Base-by-base conservation (phyloP, 2,888 invertebrate genomes). In the Odiellus spinosus region DNA sequence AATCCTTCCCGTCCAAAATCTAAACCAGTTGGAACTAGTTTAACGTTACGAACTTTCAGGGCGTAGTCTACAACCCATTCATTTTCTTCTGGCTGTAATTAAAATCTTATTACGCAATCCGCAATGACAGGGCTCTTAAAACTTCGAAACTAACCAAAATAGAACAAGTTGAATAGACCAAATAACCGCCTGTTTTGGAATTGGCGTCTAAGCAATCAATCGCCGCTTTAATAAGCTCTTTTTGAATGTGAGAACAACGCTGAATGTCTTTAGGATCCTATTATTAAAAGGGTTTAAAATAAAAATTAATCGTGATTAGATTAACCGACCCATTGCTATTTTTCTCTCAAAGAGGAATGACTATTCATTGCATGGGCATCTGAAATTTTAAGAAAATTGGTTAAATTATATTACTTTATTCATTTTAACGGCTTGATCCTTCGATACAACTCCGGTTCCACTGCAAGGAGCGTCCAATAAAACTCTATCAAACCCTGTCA, bases 151-250 rank as follows among this genome's bases (percentile, higher is more conserved):
- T 62, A 58, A 76, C 76, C 59, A 96, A 69, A 55, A 99, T 78
- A 1, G 98, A 98, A 67, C 98, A 99, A 0, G 98, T 99, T 0
- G 96, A 98, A 67, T 99, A 99, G 1, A 99, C 95, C 52, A 99
- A 73, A 62, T 86, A 86, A 11, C 96, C 95, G 32, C 96, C 98
- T 14, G 83, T 79, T 47, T 80, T 72, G 0, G 95, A 93, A 59
- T 84, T 85, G 1, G 90, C 86, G 69, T 88, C 85, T 38, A 87
- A 78, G 61, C 85, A 85, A 69, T 99, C 98, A 55, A 99, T 93
- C n/a, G 98, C 98, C 3, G 90, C 80, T 45, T 96, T 68, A 3
- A 99, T 70, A 20, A 99, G 71, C 63, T 95, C 83, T 46, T 88
- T 76, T 67, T 99, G 98, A 42, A 96, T 70, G 58, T 86, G 91